Conservation (phyloP, 2,888 invertebrate species). For the Griposia aprilina region DNA sequence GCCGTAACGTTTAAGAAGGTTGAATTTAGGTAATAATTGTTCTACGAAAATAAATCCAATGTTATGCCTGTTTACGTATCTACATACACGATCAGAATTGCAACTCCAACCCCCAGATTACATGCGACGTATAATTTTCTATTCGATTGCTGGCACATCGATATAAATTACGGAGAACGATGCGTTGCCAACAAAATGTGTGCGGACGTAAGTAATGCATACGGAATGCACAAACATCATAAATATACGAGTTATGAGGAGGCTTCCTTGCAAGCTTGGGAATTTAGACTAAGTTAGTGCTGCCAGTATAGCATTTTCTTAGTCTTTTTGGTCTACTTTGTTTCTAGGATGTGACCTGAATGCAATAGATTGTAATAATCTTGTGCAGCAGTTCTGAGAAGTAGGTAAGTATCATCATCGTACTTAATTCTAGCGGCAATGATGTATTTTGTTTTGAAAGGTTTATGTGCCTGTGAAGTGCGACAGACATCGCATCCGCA, state of each 20-base stretch:
- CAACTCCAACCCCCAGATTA: constrained; percentile 31
- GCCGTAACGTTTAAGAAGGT: no score
- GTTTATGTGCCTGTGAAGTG: background rate
- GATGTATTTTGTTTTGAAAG: background rate
- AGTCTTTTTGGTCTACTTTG: constrained; percentile 20
- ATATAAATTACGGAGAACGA: constrained; percentile 64
- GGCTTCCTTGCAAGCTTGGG: constrained; percentile 40
- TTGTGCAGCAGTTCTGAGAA: background rate
- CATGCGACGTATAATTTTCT: constrained; percentile 59
- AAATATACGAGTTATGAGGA: constrained; percentile 63
- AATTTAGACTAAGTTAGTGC: constrained; percentile 51
- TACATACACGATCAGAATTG: constrained; percentile 18
- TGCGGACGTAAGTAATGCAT: constrained; percentile 70
- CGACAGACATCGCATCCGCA: background rate
- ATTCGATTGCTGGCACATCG: constrained; percentile 60
- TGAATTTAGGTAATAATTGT: no score
- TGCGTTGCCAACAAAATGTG: constrained; percentile 67
- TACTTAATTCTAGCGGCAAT: background rate
- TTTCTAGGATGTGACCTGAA: background rate
- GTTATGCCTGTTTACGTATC: constrained; percentile 11
- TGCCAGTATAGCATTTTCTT: constrained; percentile 29
- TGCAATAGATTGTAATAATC: background rate
- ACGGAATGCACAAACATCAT: constrained; percentile 69
- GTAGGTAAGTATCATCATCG: background rate
- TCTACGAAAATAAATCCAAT: background rate